Evolutionary conservation across 2,888 invertebrate species (phyloP).

Genomic region (Meteorus colon): DNA sequence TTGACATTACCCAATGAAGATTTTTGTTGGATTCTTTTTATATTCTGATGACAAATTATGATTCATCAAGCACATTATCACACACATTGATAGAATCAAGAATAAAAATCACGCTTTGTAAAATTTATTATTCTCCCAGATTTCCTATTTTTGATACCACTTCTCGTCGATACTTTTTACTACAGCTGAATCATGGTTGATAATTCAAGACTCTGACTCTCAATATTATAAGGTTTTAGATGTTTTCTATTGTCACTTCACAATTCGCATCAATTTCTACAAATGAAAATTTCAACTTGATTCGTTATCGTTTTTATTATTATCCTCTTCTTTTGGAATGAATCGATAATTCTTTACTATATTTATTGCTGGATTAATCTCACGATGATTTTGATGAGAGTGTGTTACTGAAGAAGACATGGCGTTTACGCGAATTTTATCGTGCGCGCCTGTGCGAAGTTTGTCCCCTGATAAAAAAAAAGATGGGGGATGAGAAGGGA

Average conservation of each 20-base stretch:
- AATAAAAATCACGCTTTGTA: neutral
- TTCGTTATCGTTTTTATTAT: neutral
- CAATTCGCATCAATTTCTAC: neutral
- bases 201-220: neutral
- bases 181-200: neutral
- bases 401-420: conserved; percentile 25
- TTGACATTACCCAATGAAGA: neutral
- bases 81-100: neutral
- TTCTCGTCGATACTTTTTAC: neutral
- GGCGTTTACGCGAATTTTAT: conserved; percentile 29
- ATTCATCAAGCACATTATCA: neutral
- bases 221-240: neutral
- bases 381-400: neutral
- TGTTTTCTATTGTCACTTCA: neutral
- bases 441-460: conserved; percentile 33
- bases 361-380: neutral
- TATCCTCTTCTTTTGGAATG: neutral
- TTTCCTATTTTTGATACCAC: neutral
- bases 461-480: neutral
- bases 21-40: neutral
- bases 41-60: neutral
- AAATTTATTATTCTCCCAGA: neutral
- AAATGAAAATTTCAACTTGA: neutral
- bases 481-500: neutral
- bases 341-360: neutral